phyloP scores from a whole-genome alignment of 2,113 vertebrate species.

The Zonotrichia leucophrys region DNA sequence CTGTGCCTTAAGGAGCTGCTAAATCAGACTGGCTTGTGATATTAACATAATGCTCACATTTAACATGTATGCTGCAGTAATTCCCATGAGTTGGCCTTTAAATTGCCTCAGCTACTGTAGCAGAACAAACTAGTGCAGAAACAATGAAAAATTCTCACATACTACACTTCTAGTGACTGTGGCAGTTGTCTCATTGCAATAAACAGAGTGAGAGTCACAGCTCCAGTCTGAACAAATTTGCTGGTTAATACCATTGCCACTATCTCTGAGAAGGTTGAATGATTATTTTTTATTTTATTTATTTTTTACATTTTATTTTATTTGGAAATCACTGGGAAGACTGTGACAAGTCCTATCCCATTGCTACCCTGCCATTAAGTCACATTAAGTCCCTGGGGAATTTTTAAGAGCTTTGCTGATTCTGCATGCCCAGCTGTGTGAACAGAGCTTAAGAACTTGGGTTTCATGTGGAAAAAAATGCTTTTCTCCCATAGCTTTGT shows the following conservation, averaged over 20 bases:
- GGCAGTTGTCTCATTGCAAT: neutral
- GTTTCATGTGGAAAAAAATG: conserved; percentile 57
- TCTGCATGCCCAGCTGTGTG: conserved; percentile 63
- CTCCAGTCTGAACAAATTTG: conserved; percentile 12
- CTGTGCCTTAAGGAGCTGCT: neutral
- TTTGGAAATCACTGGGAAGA: conserved; percentile 40
- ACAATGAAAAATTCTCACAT: conserved; percentile 38
- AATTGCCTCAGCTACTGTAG: conserved; percentile 18
- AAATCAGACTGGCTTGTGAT: neutral
- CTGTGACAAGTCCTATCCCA: conserved; percentile 5
- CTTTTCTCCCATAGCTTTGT: conserved; percentile 18
- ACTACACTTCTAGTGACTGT: conserved; percentile 20
- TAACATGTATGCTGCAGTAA: neutral
- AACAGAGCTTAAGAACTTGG: conserved; percentile 53
- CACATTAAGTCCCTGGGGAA: conserved; percentile 15
- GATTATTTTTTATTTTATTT: neutral
- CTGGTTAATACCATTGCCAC: neutral
- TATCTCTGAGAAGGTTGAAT: neutral
- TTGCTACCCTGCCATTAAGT: conserved; percentile 35
- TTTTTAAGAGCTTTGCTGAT: conserved; percentile 68
- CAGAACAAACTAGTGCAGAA: neutral
- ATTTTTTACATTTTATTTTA: neutral
- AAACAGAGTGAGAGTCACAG: neutral
- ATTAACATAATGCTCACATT: neutral
- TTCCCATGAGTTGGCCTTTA: neutral